Evolutionary conservation across 2,888 invertebrate species (phyloP).

Genomic region (Parthenolecanium corni): DNA sequence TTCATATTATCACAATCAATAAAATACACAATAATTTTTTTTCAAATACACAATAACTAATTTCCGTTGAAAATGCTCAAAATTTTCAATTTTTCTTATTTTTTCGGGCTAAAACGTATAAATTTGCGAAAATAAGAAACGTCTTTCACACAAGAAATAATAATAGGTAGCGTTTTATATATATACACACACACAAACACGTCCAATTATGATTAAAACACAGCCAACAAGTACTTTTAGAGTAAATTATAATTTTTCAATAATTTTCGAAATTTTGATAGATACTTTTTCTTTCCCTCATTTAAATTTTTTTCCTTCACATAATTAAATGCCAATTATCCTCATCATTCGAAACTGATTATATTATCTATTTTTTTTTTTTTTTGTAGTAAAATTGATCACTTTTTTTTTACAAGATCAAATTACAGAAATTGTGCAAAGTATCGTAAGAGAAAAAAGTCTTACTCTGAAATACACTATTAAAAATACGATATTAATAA

Average conservation of each 20-base stretch:
- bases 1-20: slow-evolving; percentile 27
- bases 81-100: slow-evolving; percentile 1
- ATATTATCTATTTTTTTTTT: too few relatives aligned
- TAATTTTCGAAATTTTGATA: not conserved
- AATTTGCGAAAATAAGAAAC: slow-evolving; percentile 11
- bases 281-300: not conserved
- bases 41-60: not conserved
- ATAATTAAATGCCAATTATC: not conserved
- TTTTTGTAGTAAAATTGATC: too few relatives aligned
- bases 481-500: slow-evolving; percentile 3
- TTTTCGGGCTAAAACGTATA: not conserved
- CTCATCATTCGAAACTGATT: too few relatives aligned
- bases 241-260: not conserved
- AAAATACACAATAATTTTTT: slow-evolving; percentile 18
- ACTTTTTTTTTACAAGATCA: not conserved
- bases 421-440: not conserved
- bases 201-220: slow-evolving; percentile 27
- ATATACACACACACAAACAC: slow-evolving; percentile 19
- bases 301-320: not conserved
- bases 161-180: slow-evolving; percentile 14
- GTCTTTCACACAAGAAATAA: slow-evolving; percentile 21
- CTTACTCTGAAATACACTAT: not conserved
- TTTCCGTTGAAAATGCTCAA: slow-evolving; percentile 17
- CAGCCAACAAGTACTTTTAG: slow-evolving; percentile 16
- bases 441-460: not conserved